Evolutionary conservation across 2,888 invertebrate species (phyloP), one percentile per base, ranked within the genome.

Genomic region (Drosophila nigritarsus): DNA sequence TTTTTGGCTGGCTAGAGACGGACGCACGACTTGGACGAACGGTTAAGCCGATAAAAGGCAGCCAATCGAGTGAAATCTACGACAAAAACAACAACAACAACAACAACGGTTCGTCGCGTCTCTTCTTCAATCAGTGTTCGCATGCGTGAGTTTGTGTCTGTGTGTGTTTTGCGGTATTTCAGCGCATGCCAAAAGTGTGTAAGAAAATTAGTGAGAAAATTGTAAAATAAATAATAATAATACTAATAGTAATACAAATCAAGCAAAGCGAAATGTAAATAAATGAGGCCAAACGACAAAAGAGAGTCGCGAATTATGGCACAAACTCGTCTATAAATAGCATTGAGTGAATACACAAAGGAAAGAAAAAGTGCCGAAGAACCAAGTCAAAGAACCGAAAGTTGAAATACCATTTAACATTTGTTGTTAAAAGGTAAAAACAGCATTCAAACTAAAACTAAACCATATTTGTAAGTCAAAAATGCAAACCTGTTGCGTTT

Each of bases 241-340:
- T 24, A 45, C 20, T 15, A 45, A 45, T 20, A 45, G 15, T 45
- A 45, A 45, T 24, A 50, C 55, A 68, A 73, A 55, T 58, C 58
- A 75, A 65, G 66, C 63, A 72, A 79, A 67, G 62, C 80, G 61
- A 77, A 75, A 72, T 86, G 75, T 85, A 75, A 82, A 79, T 88
- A 76, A 89, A 72, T 71, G 80, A 77, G 84, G 90, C 62, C 85
- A 86, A 65, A 68, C 78, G 48, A 64, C 74, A 75, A 73, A 61
- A 51, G 55, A 78, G 73, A 80, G 66, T 75, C 71, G 89, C 78
- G 74, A 83, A 90, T 78, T 90, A 86, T 86, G 83, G 87, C 90
- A 75, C 73, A 63, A 61, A 55, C 20, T 15, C 51, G 62, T 40
- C 65, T 88, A 80, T 75, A 83, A 83, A 89, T 80, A 75, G 49